Conservation (phyloP, 92 coral and sea anemone species). For the Bergia puertoricense region DNA sequence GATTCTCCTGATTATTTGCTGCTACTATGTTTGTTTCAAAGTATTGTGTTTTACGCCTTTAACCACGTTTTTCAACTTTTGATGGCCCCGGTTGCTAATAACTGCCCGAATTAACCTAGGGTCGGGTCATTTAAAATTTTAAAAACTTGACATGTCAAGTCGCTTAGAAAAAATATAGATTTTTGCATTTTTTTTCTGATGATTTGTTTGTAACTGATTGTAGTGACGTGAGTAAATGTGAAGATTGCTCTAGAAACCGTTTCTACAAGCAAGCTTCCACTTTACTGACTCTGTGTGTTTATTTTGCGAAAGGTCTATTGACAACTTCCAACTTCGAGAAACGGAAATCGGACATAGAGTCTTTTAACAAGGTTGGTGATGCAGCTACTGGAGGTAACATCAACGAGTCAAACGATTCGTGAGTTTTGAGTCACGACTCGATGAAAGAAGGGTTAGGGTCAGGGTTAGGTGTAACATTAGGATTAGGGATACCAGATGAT, state of each 20-base stretch:
- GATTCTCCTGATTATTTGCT: no score
- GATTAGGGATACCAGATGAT: no score
- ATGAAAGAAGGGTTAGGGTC: no score
- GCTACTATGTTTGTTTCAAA: no score
- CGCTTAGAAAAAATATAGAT: no score
- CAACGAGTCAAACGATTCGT: not conserved
- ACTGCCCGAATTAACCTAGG: no score
- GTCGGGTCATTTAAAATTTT: not conserved
- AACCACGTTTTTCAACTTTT: no score
- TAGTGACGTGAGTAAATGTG: not conserved
- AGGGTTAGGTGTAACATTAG: no score
- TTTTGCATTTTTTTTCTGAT: not conserved
- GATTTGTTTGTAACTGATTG: not conserved
- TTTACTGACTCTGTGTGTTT: not conserved
- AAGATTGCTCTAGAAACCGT: not conserved
- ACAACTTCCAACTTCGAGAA: slow-evolving; percentile 63
- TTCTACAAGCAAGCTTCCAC: not conserved
- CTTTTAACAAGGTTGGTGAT: slow-evolving; percentile 77
- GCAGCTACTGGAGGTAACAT: not conserved
- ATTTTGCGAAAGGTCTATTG: slow-evolving; percentile 56
- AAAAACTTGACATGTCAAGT: not conserved
- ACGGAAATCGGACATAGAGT: slow-evolving; percentile 67
- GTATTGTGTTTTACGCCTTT: no score
- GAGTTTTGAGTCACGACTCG: not conserved
- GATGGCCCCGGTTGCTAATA: no score